Evolutionary conservation across 2,888 invertebrate species (phyloP).

Genomic region (Eumacrocentrus americanus): DNA sequence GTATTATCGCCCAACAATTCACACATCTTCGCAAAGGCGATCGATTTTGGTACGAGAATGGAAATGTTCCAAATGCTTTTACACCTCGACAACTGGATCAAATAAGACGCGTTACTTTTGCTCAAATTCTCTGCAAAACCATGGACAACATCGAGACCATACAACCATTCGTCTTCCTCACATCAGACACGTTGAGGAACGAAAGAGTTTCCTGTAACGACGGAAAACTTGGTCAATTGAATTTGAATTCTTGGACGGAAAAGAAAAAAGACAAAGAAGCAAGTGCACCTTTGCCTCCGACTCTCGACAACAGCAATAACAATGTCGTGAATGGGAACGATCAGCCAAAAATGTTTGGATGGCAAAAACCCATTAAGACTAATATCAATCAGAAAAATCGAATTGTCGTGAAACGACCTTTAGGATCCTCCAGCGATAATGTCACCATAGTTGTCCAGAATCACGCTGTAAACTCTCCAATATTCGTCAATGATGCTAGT

Average conservation of each 20-base stretch:
- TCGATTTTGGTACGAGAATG: slow-evolving; percentile 81
- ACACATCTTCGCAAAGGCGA: slow-evolving; percentile 78
- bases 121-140: slow-evolving; percentile 75
- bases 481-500: slow-evolving; percentile 49
- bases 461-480: slow-evolving; percentile 52
- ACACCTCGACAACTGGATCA: slow-evolving; percentile 78
- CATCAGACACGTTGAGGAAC: slow-evolving; percentile 68
- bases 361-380: slow-evolving; percentile 34
- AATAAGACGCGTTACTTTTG: slow-evolving; percentile 72
- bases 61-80: slow-evolving; percentile 74
- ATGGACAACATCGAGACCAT: slow-evolving; percentile 71
- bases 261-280: slow-evolving; percentile 23
- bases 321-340: background rate
- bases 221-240: slow-evolving; percentile 64
- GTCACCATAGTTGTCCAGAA: slow-evolving; percentile 54
- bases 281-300: background rate
- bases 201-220: slow-evolving; percentile 67
- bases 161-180: slow-evolving; percentile 75
- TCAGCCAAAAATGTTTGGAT: slow-evolving; percentile 24
- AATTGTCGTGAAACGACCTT: slow-evolving; percentile 47
- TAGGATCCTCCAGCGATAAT: slow-evolving; percentile 46
- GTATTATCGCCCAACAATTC: slow-evolving; percentile 87
- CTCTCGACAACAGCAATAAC: background rate
- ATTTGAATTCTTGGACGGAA: slow-evolving; percentile 70
- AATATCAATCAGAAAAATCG: slow-evolving; percentile 52